These are phyloP conservation scores for Catocala sponsa DNA, from an alignment of 2,888 invertebrate genomes.

Conservation along the genomic window DNA sequence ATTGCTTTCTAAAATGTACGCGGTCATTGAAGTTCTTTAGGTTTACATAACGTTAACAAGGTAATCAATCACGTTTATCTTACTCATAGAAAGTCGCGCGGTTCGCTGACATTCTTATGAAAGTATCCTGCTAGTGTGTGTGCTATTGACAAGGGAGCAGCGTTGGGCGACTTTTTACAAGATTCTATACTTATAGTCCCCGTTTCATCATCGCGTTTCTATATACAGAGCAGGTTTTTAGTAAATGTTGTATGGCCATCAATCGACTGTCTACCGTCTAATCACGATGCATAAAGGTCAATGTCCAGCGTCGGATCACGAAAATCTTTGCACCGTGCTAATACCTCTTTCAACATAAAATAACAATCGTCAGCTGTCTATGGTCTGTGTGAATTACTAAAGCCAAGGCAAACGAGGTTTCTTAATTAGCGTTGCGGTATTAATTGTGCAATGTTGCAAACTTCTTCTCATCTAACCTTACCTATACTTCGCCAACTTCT, in stretches of 20 bases:
- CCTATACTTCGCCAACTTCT: neutral
- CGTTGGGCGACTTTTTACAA: neutral
- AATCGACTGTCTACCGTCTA: neutral
- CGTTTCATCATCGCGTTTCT: neutral
- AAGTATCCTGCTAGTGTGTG: conserved; percentile 12
- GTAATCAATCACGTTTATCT: conserved; percentile 50
- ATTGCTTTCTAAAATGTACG: conserved; percentile 27
- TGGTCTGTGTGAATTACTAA: conserved; percentile 21
- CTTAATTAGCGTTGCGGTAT: conserved; percentile 10
- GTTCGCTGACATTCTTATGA: conserved; percentile 19
- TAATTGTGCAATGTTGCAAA: conserved; percentile 9
- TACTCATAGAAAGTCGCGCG: conserved; percentile 37
- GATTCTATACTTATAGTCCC: neutral
- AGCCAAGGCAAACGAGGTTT: conserved; percentile 20
- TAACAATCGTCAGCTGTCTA: conserved; percentile 7
- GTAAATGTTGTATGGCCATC: no score
- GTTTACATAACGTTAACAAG: conserved; percentile 27
- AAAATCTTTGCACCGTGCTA: no score
- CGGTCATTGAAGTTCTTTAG: conserved; percentile 20
- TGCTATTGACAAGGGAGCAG: conserved; percentile 2
- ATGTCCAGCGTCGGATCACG: conserved; percentile 4
- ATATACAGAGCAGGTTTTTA: neutral
- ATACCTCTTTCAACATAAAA: conserved; percentile 7
- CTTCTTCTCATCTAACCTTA: conserved; percentile 1
- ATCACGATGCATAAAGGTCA: conserved; percentile 6